A percentile compares a stretch with the other conserved stretches of the same genome.
These are phyloP conservation scores for Parthenolecanium corni DNA, from an alignment of 2,888 invertebrate genomes.

Conservation along the genomic window DNA sequence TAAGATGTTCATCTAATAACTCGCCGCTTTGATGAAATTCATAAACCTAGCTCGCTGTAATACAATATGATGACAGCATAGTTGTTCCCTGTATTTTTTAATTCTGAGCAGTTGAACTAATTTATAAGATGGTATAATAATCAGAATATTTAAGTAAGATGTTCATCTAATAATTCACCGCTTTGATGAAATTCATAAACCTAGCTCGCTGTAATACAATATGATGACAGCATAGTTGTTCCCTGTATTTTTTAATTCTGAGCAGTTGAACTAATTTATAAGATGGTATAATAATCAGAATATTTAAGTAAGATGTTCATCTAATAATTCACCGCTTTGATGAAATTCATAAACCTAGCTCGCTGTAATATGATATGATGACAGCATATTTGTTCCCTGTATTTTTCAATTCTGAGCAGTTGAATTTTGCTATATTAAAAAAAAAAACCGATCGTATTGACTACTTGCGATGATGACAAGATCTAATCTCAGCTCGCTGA, in stretches of 20 bases:
- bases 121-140: too few relatives aligned
- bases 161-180: background rate
- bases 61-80: slow-evolving; percentile 7
- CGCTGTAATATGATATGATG: slow-evolving; percentile 13
- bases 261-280: background rate
- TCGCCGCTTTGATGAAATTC: slow-evolving; percentile 11
- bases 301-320: too few relatives aligned
- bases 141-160: background rate
- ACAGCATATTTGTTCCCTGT: slow-evolving; percentile 21
- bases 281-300: too few relatives aligned
- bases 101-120: background rate
- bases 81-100: slow-evolving; percentile 19
- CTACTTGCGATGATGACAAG: background rate
- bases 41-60: slow-evolving; percentile 24
- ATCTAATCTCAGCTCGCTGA: slow-evolving; percentile 28
- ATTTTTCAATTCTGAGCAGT: background rate
- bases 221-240: slow-evolving; percentile 24
- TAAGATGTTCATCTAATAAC: background rate
- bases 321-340: background rate
- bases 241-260: background rate
- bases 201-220: slow-evolving; percentile 17
- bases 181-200: slow-evolving; percentile 18
- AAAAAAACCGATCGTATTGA: background rate
- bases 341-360: slow-evolving; percentile 24
- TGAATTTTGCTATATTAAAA: too few relatives aligned